Evolutionary conservation across 1,140 invertebrate species (phyloP).

Genomic region (Drosophila baimaii): DNA sequence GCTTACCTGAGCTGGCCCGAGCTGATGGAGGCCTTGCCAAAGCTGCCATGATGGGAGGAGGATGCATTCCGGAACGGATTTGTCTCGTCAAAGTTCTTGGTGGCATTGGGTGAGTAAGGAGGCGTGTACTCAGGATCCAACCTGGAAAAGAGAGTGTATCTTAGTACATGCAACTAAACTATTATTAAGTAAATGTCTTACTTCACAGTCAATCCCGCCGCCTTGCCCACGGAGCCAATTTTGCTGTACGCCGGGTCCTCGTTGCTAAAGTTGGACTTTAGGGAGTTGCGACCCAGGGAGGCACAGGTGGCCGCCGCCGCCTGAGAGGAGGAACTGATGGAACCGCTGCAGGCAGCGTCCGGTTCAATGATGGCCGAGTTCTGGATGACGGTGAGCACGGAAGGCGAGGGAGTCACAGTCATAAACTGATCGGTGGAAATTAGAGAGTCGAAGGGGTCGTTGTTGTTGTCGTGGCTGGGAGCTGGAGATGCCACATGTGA

Average conservation of each 20-base stretch:
- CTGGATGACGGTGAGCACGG: constrained; percentile 81
- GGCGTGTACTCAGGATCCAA: constrained; percentile 74
- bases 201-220: constrained; percentile 79
- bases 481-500: constrained; percentile 25
- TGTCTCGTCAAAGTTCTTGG: constrained; percentile 81
- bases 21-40: constrained; percentile 84
- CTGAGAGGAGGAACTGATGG: constrained; percentile 73
- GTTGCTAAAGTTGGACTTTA: constrained; percentile 79
- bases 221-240: constrained; percentile 81
- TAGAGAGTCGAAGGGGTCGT: constrained; percentile 75
- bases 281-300: constrained; percentile 76
- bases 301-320: constrained; percentile 58
- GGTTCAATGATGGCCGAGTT: constrained; percentile 78
- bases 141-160: constrained; percentile 25
- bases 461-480: constrained; percentile 73
- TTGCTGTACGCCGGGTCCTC: constrained; percentile 81
- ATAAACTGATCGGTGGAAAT: constrained; percentile 69
- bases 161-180: too few species aligned
- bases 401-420: constrained; percentile 77
- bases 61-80: constrained; percentile 80
- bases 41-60: constrained; percentile 79
- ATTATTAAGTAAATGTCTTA: constrained; percentile 29
- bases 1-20: constrained; percentile 80
- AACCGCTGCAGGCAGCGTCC: constrained; percentile 70
- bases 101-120: constrained; percentile 74